Percentiles rank a stretch among this genome's conserved stretches.
phyloP scores from a whole-genome alignment of 2,888 invertebrate species.

The Eupithecia subumbrata region DNA sequence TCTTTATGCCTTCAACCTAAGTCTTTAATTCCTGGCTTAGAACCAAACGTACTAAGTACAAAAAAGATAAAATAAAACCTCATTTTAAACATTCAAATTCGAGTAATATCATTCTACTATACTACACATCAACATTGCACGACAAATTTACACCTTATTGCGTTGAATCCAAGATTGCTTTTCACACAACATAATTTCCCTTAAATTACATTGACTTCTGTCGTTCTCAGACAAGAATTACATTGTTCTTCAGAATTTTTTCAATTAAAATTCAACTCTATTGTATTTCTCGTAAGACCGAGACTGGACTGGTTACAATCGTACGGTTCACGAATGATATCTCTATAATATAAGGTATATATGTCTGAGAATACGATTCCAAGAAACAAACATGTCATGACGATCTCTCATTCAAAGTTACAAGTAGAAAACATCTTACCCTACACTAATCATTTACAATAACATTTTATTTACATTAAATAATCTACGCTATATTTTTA shows the following conservation, averaged over 20 bases:
- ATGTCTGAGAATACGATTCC: constrained; percentile 29
- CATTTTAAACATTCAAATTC: constrained; percentile 17
- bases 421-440: constrained; percentile 67
- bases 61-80: constrained; percentile 18
- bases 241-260: background rate
- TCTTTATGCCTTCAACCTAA: background rate
- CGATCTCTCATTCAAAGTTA: constrained; percentile 48
- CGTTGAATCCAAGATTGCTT: constrained; percentile 51
- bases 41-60: constrained; percentile 17
- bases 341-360: background rate
- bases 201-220: constrained; percentile 33
- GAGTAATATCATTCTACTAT: constrained; percentile 49
- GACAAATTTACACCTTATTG: constrained; percentile 64
- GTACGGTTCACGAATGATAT: background rate
- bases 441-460: constrained; percentile 75
- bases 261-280: background rate
- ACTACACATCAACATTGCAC: constrained; percentile 75
- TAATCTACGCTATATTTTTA: constrained; percentile 75
- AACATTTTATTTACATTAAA: constrained; percentile 83
- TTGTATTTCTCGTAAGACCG: background rate
- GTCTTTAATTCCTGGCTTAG: constrained; percentile 19
- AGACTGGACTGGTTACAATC: background rate
- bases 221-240: constrained; percentile 15
- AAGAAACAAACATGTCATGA: constrained; percentile 32
- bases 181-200: constrained; percentile 50